Evolutionary conservation across 2,888 invertebrate genomes (phyloP).

Genomic region (Cheilosia urbana): DNA sequence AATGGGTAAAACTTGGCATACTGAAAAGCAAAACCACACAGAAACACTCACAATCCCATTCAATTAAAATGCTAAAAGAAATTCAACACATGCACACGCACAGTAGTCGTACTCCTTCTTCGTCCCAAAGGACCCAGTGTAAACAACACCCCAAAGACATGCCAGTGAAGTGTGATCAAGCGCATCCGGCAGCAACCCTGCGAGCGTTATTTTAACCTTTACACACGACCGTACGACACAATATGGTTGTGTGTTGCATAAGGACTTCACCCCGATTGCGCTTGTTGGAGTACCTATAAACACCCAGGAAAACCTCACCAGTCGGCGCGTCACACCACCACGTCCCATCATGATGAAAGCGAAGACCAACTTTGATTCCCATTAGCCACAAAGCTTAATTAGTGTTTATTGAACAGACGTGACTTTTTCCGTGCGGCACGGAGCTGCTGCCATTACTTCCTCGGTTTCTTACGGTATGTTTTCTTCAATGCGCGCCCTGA

Average conservation of each 20-base stretch:
- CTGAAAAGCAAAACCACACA: slow-evolving; percentile 7
- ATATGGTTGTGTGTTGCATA: slow-evolving; percentile 14
- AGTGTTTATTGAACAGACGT: slow-evolving; percentile 74
- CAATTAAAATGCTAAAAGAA: slow-evolving; percentile 44
- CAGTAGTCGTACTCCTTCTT: not conserved
- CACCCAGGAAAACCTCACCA: slow-evolving; percentile 40
- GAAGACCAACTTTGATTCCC: slow-evolving; percentile 69
- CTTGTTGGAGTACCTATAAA: slow-evolving; percentile 48
- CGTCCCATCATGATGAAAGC: slow-evolving; percentile 21
- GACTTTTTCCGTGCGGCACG: slow-evolving; percentile 43
- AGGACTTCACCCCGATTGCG: not conserved
- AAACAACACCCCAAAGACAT: slow-evolving; percentile 46
- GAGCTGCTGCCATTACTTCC: slow-evolving; percentile 8
- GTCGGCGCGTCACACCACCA: slow-evolving; percentile 13
- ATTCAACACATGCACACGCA: slow-evolving; percentile 2
- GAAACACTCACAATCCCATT: slow-evolving; percentile 37
- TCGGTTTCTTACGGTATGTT: slow-evolving; percentile 22
- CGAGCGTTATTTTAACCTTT: slow-evolving; percentile 53
- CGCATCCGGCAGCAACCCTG: slow-evolving; percentile 47
- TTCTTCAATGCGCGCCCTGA: slow-evolving; percentile 10
- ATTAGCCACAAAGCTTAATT: slow-evolving; percentile 73
- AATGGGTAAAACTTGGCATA: slow-evolving; percentile 22
- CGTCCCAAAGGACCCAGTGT: slow-evolving; percentile 1
- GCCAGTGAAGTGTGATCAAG: slow-evolving; percentile 60
- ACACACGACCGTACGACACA: slow-evolving; percentile 9